Evolutionary conservation across 2,113 vertebrate species (phyloP).

Genomic region (Phalacrocorax pelagicus): DNA sequence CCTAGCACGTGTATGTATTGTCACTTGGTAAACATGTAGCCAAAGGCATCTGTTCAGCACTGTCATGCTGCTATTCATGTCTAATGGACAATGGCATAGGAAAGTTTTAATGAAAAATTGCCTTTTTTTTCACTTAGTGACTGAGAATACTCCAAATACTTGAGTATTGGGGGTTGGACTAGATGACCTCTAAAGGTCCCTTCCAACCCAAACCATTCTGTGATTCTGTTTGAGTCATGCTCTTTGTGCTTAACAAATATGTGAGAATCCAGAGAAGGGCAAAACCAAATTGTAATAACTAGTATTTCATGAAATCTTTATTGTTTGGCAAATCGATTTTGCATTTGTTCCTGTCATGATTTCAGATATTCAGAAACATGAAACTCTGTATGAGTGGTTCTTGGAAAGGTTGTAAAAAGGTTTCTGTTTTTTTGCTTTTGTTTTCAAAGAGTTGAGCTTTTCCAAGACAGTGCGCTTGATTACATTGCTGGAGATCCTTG

Average conservation of each 20-base stretch:
- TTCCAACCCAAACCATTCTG: too few relatives aligned
- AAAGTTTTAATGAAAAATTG: neutral
- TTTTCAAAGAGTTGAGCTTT: neutral
- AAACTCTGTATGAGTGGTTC: neutral
- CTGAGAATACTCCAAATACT: neutral
- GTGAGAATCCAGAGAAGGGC: neutral
- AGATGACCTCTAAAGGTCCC: too few relatives aligned
- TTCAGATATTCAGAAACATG: neutral
- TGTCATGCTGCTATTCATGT: neutral
- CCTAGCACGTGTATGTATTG: fast-evolving
- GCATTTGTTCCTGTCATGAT: neutral
- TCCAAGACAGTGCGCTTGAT: neutral
- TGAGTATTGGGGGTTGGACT: too few relatives aligned
- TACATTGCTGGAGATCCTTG: neutral
- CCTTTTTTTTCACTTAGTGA: neutral
- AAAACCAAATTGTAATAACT: neutral
- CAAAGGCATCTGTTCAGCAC: neutral
- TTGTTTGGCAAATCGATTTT: neutral
- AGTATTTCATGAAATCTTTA: neutral
- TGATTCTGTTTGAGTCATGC: neutral
- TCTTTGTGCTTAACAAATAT: neutral
- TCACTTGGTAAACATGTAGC: neutral
- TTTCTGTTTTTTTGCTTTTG: neutral
- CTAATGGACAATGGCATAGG: neutral
- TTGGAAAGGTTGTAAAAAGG: neutral